Evolutionary conservation across 2,113 vertebrate genomes (phyloP).

Genomic region (Okapia johnstoni): DNA sequence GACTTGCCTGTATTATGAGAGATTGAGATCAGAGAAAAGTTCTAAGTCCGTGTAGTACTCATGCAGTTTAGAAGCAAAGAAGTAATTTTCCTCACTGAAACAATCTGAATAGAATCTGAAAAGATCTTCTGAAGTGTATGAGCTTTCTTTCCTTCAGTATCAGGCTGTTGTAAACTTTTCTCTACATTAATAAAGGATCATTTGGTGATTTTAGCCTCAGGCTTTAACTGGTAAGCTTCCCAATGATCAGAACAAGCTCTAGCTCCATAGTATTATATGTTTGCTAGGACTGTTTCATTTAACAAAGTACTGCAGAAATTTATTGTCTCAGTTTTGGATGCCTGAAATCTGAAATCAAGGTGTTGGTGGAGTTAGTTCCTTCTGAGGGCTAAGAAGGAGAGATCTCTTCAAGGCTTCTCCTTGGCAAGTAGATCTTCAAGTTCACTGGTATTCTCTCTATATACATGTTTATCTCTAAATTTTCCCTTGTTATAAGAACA

Average conservation of each 20-base stretch:
- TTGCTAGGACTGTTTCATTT: neutral
- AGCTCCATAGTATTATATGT: neutral
- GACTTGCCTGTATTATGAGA: neutral
- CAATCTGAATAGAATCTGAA: neutral
- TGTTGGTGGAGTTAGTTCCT: neutral
- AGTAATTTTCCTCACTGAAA: neutral
- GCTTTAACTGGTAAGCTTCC: slow-evolving; percentile 6
- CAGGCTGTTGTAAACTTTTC: neutral
- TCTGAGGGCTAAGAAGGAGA: neutral
- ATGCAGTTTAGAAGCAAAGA: neutral
- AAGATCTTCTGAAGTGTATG: neutral
- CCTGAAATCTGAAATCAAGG: neutral
- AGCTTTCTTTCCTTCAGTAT: neutral
- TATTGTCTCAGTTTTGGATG: neutral
- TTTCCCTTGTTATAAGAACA: neutral
- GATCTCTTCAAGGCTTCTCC: neutral
- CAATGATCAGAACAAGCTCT: neutral
- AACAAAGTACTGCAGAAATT: slow-evolving; percentile 21
- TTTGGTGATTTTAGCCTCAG: neutral
- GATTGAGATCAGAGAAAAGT: neutral
- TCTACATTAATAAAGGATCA: neutral
- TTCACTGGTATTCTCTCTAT: neutral
- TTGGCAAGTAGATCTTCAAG: neutral
- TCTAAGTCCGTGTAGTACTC: neutral
- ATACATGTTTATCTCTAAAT: neutral